phyloP scores from a whole-genome alignment of 2,113 vertebrate species.

The Zosterops lateralis region DNA sequence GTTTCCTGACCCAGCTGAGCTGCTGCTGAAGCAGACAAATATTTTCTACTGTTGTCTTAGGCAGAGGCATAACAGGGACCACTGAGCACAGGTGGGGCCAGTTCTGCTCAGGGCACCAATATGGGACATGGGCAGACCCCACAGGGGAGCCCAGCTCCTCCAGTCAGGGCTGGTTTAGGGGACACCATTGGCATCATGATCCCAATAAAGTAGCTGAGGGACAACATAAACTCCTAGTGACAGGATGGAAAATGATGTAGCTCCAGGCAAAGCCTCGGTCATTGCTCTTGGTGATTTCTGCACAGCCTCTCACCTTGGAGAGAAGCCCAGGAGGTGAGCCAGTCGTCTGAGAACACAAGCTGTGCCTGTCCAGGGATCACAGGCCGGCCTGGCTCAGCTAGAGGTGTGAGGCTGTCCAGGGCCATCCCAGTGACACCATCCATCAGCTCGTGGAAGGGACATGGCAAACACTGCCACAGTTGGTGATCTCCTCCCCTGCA shows the following conservation, averaged over 20 bases:
- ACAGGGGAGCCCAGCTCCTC: not conserved
- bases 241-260: not conserved
- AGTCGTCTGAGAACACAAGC: fast-evolving
- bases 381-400: fast-evolving
- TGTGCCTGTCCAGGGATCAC: not conserved
- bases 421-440: too few species aligned
- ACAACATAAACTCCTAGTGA: not conserved
- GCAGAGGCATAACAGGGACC: not conserved
- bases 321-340: not conserved
- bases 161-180: not conserved
- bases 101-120: not conserved
- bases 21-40: fast-evolving
- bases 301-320: not conserved
- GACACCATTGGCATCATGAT: not conserved
- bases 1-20: not conserved
- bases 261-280: not conserved
- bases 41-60: not conserved
- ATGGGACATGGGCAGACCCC: not conserved
- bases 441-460: not conserved
- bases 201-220: not conserved
- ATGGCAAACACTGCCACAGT: fast-evolving
- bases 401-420: not conserved
- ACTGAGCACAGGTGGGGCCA: not conserved
- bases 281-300: not conserved
- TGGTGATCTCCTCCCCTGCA: fast-evolving